phyloP scores from a whole-genome alignment of 1,140 invertebrate species.

The Bombus terrestris region DNA sequence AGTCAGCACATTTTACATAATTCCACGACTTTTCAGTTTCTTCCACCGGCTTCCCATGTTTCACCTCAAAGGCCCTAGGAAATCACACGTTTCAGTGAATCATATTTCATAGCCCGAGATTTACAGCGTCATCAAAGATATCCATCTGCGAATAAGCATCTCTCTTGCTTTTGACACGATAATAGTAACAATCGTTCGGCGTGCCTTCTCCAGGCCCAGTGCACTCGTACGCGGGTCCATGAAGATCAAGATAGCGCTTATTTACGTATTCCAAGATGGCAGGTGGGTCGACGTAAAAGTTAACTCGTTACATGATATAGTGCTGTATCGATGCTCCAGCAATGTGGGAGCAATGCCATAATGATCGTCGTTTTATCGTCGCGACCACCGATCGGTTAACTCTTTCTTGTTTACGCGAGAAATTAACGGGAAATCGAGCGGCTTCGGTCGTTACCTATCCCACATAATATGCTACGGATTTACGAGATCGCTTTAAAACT shows the following conservation, averaged over 20 bases:
- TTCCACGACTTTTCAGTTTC: neutral
- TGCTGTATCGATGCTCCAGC: constrained; percentile 38
- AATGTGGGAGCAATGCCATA: constrained; percentile 52
- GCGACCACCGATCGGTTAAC: constrained; percentile 34
- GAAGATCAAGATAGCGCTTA: constrained; percentile 63
- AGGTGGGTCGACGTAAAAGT: constrained; percentile 62
- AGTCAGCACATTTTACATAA: neutral
- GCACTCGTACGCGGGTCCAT: constrained; percentile 44
- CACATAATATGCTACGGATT: neutral
- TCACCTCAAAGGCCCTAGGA: too few species aligned
- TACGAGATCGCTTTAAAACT: neutral
- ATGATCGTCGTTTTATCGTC: constrained; percentile 53
- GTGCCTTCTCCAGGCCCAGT: neutral
- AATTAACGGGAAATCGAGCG: constrained; percentile 40
- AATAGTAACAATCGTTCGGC: constrained; percentile 38
- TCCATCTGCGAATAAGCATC: constrained; percentile 21
- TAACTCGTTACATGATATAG: constrained; percentile 63
- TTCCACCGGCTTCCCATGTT: neutral
- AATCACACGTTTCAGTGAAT: neutral
- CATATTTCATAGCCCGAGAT: neutral
- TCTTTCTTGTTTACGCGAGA: constrained; percentile 34
- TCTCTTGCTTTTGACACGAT: constrained; percentile 16
- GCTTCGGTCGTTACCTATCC: neutral
- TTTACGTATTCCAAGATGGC: constrained; percentile 64
- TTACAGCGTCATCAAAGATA: constrained; percentile 9